phyloP scores from a whole-genome alignment of 2,113 vertebrate species.

The Stegostoma tigrinum region DNA sequence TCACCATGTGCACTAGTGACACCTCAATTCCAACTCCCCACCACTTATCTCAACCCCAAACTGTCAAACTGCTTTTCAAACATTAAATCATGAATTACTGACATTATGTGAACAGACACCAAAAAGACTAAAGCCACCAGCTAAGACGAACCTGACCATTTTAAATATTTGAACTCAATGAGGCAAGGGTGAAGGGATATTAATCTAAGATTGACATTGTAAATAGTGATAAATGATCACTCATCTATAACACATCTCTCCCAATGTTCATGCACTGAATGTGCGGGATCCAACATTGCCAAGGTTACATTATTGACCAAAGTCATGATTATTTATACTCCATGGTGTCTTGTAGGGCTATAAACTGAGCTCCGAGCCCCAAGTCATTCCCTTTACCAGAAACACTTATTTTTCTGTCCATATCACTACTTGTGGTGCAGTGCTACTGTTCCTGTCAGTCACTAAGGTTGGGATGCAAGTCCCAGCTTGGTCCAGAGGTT shows the following conservation, averaged over 20 bases:
- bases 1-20: neutral
- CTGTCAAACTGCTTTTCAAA: neutral
- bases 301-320: neutral
- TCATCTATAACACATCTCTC: too few species aligned
- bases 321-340: too few species aligned
- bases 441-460: too few species aligned
- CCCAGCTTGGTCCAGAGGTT: too few species aligned
- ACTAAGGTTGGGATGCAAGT: too few species aligned
- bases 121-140: neutral
- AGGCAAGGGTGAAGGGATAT: too few species aligned
- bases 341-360: too few species aligned
- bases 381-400: neutral
- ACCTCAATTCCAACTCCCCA: neutral
- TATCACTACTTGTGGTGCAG: too few species aligned
- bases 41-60: neutral
- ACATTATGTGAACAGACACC: neutral
- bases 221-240: too few species aligned
- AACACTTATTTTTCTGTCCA: neutral
- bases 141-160: neutral
- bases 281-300: neutral
- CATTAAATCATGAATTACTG: neutral
- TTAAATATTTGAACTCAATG: neutral
- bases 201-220: too few species aligned
- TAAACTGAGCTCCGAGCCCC: too few species aligned
- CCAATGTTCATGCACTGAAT: too few species aligned